Percentiles rank a stretch among this genome's conserved stretches.
Conservation (phyloP, 2,888 invertebrate genomes). For the Macrosoma leucophasiata region DNA sequence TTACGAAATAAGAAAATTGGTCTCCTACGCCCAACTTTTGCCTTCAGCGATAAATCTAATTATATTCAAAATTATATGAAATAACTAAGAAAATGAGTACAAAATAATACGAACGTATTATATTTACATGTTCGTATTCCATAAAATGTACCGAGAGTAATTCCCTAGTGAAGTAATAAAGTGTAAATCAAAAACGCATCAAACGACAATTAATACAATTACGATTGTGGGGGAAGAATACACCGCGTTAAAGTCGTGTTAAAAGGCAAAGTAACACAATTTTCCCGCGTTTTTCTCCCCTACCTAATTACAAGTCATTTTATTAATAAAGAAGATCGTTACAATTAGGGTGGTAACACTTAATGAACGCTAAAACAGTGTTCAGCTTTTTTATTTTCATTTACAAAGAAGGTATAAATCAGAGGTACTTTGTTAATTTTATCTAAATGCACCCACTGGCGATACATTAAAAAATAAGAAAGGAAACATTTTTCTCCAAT, state of each 20-base stretch:
- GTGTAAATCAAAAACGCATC: constrained; percentile 49
- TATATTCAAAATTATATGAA: too few relatives aligned
- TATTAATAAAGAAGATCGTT: constrained; percentile 67
- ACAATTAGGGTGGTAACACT: constrained; percentile 50
- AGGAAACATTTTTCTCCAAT: constrained; percentile 41
- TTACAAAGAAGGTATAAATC: too few relatives aligned
- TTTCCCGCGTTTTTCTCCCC: constrained; percentile 69
- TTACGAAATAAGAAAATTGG: too few relatives aligned
- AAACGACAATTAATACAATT: constrained; percentile 66
- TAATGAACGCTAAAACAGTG: constrained; percentile 37
- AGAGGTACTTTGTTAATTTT: too few relatives aligned
- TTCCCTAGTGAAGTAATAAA: constrained; percentile 10
- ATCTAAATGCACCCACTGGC: too few relatives aligned
- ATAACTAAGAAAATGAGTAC: constrained; percentile 5
- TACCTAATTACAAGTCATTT: constrained; percentile 66
- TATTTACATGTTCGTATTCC: too few relatives aligned
- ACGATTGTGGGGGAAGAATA: constrained; percentile 57
- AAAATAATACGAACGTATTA: too few relatives aligned
- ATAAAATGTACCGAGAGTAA: too few relatives aligned
- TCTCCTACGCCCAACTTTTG: too few relatives aligned
- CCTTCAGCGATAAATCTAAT: too few relatives aligned
- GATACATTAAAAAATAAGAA: constrained; percentile 19
- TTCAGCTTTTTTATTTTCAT: too few relatives aligned
- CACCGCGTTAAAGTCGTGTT: constrained; percentile 58
- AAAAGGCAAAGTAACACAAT: constrained; percentile 62